Base-by-base conservation (phyloP, 2,888 invertebrate species). In the Agonopterix heracliana region DNA sequence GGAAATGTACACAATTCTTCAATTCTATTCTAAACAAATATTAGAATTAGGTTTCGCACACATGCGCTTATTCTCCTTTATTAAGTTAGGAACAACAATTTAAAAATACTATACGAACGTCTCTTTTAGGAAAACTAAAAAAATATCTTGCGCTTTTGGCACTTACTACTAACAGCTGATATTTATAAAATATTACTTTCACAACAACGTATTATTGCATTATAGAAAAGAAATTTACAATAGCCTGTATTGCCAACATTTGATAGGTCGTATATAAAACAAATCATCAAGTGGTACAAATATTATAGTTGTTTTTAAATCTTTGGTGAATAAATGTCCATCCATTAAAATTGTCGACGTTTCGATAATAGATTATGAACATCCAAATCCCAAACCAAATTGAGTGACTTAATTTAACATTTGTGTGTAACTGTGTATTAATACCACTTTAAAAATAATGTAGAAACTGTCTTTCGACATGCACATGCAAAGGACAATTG, bases 1-100 rank as follows among this genome's bases (percentile, higher is more conserved):
- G 88, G 87, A 80, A 86, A 88, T 88, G 86, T 88, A 88, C 88
- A 88, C 76, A 71, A 75, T 82, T 83, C 79, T 70, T 74, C 78
- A 71, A 77, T 75, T 81, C 82, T 82, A 85, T 64, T 82, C 82
- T 83, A 81, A 78, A 66, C 74, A 74, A 11, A 75, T 71, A 80
- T 79, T 83, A 85, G 71, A 81, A 73, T 78, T 80, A 84, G 68
- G 66, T 74, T 77, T 71, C 74, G 79, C 83, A 72, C 75, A 61
- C 49, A 75, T 70, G 78, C 71, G 71, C 77, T 78, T 77, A 80
- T 68, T 74, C 75, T 76, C 81, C 80, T 73, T 66, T 79, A 81
- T 76, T 81, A 72, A 72, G 73, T 84, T 87, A 87, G 87, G 87
- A 87, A 87, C 87, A 85, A 87, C 76, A 75, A 79, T 85, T 82